Evolutionary conservation across 2,888 invertebrate species (phyloP), one percentile per base, ranked within the genome.

Genomic region (Drosophila bunnanda): DNA sequence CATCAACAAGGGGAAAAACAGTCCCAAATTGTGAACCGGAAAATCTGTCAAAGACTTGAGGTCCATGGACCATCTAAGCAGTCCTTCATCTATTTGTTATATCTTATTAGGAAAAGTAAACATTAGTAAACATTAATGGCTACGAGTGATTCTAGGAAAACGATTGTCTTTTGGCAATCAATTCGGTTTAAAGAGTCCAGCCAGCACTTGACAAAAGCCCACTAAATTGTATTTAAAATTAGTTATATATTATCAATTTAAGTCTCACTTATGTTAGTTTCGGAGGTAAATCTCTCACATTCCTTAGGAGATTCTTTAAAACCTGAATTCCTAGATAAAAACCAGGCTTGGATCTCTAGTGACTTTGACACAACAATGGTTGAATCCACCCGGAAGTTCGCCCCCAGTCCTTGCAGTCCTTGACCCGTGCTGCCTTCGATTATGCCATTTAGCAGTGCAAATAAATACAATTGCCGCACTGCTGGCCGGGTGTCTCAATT

Each of bases 381-480:
- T 25, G 4, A n/a, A 28, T 34, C 50, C 22, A 30, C 1, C 17
- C 30, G 25, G 54, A 67, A 67, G 22, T 28, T 25, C 17, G 44
- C 12, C 22, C 22, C 10, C n/a, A n/a, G n/a, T n/a, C 55, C 12
- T 13, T 34, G 36, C 43, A 67, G 54, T 69, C 70, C 70, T 67
- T 56, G 75, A 53, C 67, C 66, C 30, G 67, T 41, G 54, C 48
- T 75, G 66, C 46, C 73, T 76, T 85, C 85, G 88, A 89, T 86
- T 82, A 89, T 80, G 75, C 83, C 77, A 88, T 86, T 89, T 88
- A 85, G 86, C 74, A 69, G 76, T 71, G 80, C 80, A 89, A 89
- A 89, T 82, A 89, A 77, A 89, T 85, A 82, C 89, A 80, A 84
- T 89, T 85, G 85, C 77, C 78, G 25, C 30, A 79, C 77, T 57